phyloP scores from a whole-genome alignment of 2,888 invertebrate species.

The Nomada hirtipes region DNA sequence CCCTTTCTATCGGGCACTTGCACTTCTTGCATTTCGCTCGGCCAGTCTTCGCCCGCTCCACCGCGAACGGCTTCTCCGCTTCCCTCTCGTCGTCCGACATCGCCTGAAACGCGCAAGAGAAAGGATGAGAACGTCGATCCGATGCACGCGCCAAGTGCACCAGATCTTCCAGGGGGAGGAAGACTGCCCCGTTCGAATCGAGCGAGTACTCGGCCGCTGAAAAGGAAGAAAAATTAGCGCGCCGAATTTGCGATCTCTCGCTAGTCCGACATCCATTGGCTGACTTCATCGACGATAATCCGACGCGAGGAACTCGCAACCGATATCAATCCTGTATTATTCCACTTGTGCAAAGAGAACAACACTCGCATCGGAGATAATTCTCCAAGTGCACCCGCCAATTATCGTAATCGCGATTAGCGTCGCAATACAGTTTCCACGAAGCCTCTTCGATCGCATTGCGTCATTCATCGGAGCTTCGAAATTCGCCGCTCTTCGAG shows the following conservation, averaged over 20 bases:
- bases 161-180: too few species aligned
- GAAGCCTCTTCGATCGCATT: neutral
- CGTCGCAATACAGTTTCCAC: neutral
- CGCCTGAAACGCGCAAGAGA: neutral
- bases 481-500: neutral
- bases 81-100: slow-evolving; percentile 82
- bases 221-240: too few species aligned
- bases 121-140: neutral
- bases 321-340: slow-evolving; percentile 25
- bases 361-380: slow-evolving; percentile 12
- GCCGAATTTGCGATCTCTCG: neutral
- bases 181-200: too few species aligned
- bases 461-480: slow-evolving; percentile 10
- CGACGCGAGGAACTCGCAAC: neutral
- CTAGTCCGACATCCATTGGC: neutral
- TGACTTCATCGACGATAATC: slow-evolving; percentile 2
- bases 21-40: slow-evolving; percentile 95
- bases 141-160: neutral
- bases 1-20: slow-evolving; percentile 91
- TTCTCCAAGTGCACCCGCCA: slow-evolving; percentile 13
- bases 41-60: slow-evolving; percentile 93
- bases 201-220: too few species aligned
- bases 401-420: slow-evolving; percentile 29
- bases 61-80: slow-evolving; percentile 87
- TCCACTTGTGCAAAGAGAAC: slow-evolving; percentile 33